Conservation (phyloP, 2,797 vertebrate species). For the Ptychobarbus kaznakovi region DNA sequence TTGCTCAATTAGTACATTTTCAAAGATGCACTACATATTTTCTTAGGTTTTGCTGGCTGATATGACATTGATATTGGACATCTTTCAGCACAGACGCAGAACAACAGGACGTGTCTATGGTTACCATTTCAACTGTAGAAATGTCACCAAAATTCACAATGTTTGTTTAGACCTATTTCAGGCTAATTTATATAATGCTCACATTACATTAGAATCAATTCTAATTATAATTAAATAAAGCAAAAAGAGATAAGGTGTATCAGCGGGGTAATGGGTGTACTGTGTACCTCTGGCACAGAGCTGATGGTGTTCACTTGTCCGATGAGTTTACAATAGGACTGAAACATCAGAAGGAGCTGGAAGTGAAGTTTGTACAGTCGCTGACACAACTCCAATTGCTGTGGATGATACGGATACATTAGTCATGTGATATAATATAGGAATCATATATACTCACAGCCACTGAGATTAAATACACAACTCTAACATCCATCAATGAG, state of each 20-base stretch:
- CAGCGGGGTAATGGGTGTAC: too few species aligned
- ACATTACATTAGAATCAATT: not conserved
- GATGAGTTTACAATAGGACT: conserved; percentile 98
- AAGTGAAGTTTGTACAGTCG: conserved; percentile 98
- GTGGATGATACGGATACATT: conserved; percentile 56
- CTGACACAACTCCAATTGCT: conserved; percentile 99
- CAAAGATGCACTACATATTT: not conserved
- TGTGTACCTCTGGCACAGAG: conserved; percentile 92
- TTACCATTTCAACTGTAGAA: not conserved
- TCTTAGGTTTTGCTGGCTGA: not conserved
- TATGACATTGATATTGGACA: not conserved
- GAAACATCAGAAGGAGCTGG: conserved; percentile 97
- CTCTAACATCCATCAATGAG: not conserved
- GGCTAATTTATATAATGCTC: not conserved
- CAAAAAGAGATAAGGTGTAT: not conserved
- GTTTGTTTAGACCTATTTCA: not conserved
- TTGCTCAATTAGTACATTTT: not conserved
- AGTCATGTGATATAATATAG: conserved; percentile 14
- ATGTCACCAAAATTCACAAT: not conserved
- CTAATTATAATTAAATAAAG: not conserved
- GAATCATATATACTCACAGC: conserved; percentile 49
- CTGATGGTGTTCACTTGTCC: conserved; percentile 96
- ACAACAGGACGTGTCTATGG: not conserved
- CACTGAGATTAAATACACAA: not conserved
- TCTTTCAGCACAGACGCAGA: not conserved